Conservation (phyloP, 2,888 invertebrate species). For the Camponotus fellah region DNA sequence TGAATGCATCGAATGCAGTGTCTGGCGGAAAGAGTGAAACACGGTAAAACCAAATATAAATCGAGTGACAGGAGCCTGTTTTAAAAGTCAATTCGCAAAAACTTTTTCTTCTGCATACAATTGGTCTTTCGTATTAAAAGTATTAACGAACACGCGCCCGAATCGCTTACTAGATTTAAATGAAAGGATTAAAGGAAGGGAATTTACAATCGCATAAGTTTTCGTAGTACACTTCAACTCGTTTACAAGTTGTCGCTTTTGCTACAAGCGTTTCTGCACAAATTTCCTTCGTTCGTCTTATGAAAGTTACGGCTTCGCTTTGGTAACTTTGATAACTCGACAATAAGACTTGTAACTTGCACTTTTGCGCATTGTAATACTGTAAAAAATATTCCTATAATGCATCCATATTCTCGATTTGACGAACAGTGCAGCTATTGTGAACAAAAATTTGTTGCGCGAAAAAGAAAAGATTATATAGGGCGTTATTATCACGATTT, state of each 20-base stretch:
- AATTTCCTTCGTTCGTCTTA: slow-evolving; percentile 7
- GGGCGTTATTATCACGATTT: slow-evolving; percentile 15
- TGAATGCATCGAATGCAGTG: slow-evolving; percentile 4
- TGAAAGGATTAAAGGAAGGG: neutral
- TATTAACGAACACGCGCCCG: neutral
- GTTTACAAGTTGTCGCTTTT: slow-evolving; percentile 17
- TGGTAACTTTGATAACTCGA: slow-evolving; percentile 3
- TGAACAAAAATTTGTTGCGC: neutral
- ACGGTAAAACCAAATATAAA: slow-evolving; percentile 8
- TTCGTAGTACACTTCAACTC: neutral
- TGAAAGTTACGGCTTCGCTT: neutral
- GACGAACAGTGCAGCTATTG: slow-evolving; percentile 3
- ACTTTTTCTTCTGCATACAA: neutral
- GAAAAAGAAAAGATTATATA: slow-evolving; percentile 4
- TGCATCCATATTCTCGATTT: neutral
- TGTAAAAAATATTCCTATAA: slow-evolving; percentile 6
- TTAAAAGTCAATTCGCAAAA: slow-evolving; percentile 13
- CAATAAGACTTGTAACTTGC: neutral
- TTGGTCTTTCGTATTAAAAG: neutral
- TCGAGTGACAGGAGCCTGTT: slow-evolving; percentile 23
- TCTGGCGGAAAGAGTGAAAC: slow-evolving; percentile 11
- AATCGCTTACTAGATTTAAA: neutral
- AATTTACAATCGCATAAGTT: slow-evolving; percentile 6
- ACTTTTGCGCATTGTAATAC: neutral
- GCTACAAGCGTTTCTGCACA: neutral